Base-by-base conservation (phyloP, 2,888 invertebrate species). In the Tenthredo scrophulariae region DNA sequence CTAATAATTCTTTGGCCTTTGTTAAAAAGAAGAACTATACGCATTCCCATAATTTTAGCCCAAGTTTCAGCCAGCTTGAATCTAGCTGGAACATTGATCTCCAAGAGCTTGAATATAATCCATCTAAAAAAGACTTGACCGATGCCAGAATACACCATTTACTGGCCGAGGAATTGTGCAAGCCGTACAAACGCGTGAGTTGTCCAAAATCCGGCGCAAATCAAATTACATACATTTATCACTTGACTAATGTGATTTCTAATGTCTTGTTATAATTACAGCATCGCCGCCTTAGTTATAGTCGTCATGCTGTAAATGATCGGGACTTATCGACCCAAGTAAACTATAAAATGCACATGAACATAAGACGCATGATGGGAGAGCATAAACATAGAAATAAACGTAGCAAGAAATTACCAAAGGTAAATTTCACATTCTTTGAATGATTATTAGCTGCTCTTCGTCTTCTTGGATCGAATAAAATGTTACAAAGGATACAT, bases 81-180 rank as follows among this genome's bases (percentile, higher is more conserved):
- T 95, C 96, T 0, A 97, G 97, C 87, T 97, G 98, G 96, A 98
- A 98, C 93, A 96, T 98, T 90, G 98, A 98, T 92, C 97, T 98
- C 95, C 98, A 98, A 93, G 98, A 98, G 91, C 94, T 98, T 91
- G 98, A 98, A 92, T 98, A 98, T 92, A 97, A 97, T 94, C 98
- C 98, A 83, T 97, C 97, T 85, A 97, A 97, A 92, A 98, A 98
- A 93, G 98, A 98, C 94, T 94, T 98, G 85, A 98, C 98, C 0
- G 98, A 98, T 93, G 98, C 98, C n/a, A 97, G 96, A 93, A 98
- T 98, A 89, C 98, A 98, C 93, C 98, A 98, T 93, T 95, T 99
- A 72, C 94, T 98, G 67, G 97, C 97, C 4, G 98, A 98, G 93
- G 98, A 98, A 93, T 94, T 98, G 67, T 97, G 97, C 93, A 97